Evolutionary conservation across 2,113 vertebrate species (phyloP).

Genomic region (Plecotus auritus): DNA sequence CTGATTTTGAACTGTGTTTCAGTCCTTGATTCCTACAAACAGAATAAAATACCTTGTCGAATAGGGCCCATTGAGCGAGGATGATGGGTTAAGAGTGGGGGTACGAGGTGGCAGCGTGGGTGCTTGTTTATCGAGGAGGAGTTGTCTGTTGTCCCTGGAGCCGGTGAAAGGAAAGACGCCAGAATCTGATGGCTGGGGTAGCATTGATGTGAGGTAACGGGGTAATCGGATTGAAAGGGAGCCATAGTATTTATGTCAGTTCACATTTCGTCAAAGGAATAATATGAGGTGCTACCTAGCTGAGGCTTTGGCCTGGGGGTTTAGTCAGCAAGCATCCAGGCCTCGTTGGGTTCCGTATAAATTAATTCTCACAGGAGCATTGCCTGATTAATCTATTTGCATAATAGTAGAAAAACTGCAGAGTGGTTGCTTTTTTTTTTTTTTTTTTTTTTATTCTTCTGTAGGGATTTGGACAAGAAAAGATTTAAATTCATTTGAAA

Average conservation of each 20-base stretch:
- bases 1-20: slow-evolving; percentile 82
- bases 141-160: slow-evolving; percentile 88
- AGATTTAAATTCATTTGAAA: slow-evolving; percentile 84
- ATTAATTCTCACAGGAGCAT: slow-evolving; percentile 95
- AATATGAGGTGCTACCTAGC: slow-evolving; percentile 93
- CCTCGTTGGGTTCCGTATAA: slow-evolving; percentile 97
- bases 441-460: slow-evolving; percentile 1
- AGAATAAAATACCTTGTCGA: slow-evolving; percentile 92
- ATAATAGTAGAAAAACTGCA: slow-evolving; percentile 92
- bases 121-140: slow-evolving; percentile 90
- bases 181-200: slow-evolving; percentile 88
- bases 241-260: slow-evolving; percentile 99
- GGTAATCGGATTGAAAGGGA: slow-evolving; percentile 98
- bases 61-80: slow-evolving; percentile 88
- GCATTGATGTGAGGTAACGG: slow-evolving; percentile 95
- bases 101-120: slow-evolving; percentile 85
- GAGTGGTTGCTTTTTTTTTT: slow-evolving; percentile 78
- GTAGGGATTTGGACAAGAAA: slow-evolving; percentile 81
- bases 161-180: slow-evolving; percentile 93
- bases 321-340: slow-evolving; percentile 86
- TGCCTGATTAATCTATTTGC: slow-evolving; percentile 96
- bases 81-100: slow-evolving; percentile 92
- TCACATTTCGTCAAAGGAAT: slow-evolving; percentile 97
- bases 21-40: slow-evolving; percentile 78
- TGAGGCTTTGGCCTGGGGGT: slow-evolving; percentile 86